Evolutionary conservation across 1,140 invertebrate genomes (phyloP).

Genomic region (Callitettix versicolor): DNA sequence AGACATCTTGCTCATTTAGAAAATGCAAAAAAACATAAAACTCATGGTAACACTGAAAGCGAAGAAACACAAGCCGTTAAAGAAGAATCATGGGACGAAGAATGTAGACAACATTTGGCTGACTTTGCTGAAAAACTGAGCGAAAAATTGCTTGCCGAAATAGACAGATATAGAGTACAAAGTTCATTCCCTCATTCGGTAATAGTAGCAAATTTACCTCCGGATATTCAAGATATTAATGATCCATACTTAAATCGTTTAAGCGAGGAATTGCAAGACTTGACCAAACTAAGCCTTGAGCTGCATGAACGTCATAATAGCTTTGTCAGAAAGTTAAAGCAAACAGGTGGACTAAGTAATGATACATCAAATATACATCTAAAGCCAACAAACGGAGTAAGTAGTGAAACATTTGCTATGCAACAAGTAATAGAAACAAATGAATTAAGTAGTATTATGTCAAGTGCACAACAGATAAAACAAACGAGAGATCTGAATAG

Average conservation of each 20-base stretch:
- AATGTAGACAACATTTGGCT: conserved; percentile 53
- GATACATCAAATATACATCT: not conserved
- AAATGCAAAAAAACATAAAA: not conserved
- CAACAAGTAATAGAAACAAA: too few species aligned
- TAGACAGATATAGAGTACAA: conserved; percentile 50
- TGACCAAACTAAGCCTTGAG: conserved; percentile 45
- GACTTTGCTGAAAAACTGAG: conserved; percentile 66
- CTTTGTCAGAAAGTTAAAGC: conserved; percentile 8
- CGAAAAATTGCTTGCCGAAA: conserved; percentile 61
- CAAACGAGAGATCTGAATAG: not conserved
- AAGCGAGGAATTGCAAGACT: conserved; percentile 42
- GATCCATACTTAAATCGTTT: conserved; percentile 45
- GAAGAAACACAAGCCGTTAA: conserved; percentile 24
- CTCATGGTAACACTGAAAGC: not conserved
- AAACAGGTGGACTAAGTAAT: not conserved
- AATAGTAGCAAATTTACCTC: conserved; percentile 10
- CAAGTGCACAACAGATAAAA: too few species aligned
- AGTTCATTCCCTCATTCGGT: conserved; percentile 6
- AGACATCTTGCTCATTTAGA: not conserved
- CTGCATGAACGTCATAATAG: conserved; percentile 33
- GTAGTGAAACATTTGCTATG: too few species aligned
- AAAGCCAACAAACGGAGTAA: too few species aligned
- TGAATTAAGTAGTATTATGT: too few species aligned
- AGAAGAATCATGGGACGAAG: conserved; percentile 45
- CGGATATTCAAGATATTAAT: conserved; percentile 39